Base-by-base conservation (phyloP, 1,140 invertebrate genomes). In the Cotesia typhae region DNA sequence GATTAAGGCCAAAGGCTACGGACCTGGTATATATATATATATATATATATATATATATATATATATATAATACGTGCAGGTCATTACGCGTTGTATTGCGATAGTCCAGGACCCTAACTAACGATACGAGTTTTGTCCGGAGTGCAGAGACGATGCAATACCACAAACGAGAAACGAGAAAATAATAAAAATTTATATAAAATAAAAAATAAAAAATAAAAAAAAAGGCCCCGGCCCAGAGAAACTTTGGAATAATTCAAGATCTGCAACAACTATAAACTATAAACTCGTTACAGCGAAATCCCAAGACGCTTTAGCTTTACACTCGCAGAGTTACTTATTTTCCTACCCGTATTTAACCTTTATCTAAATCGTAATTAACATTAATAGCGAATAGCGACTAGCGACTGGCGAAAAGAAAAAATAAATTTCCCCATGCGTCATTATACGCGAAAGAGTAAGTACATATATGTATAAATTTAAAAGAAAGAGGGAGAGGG, bases 1-100 rank as follows among this genome's bases (percentile, higher is more conserved):
- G 80, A 84, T 84, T 84, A 83, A 84, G 82, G 82, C 73, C 79
- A 81, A 78, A 82, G 80, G 77, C 77, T 79, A 70, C 76, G 77
- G 75, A 67, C 74, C 75, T 57, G 72, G 35, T 67, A 38, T 69
- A 60, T 67, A 37, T 69, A 60, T 60, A 71, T 67, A 70, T 69
- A 60, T 60, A 71, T 67, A 70, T 69, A 60, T 60, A 71, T 67
- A 70, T 67, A 38, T 69, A 60, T 67, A 37, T 67, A 38, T 69
- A 60, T 67, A 37, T 69, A 60, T 60, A 71, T 67, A 70, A 61
- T 70, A 52, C 65, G 36, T 53, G 59, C 66, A 59, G 37, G 64
- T 14, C 65, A 52, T 28, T 66, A 53, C 37, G 37, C 37, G 37
- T 10, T 66, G 37, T 64, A 41, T 41, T 47, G 57, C 37, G 9